These are phyloP conservation scores for Halichoerus grypus DNA, from an alignment of 2,113 vertebrate species.

Conservation along the genomic window DNA sequence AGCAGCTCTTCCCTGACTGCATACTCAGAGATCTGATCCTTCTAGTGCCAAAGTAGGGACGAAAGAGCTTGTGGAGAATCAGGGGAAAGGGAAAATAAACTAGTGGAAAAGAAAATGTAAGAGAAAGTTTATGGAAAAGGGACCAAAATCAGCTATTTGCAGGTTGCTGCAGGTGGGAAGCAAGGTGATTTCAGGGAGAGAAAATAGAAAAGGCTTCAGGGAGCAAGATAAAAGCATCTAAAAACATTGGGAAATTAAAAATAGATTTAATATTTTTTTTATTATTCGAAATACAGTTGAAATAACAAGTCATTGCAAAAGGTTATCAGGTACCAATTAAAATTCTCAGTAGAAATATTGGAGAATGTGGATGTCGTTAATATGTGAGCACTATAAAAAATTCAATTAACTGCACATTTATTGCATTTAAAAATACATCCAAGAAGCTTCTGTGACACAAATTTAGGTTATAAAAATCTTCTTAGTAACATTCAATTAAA, in stretches of 20 bases:
- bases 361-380: neutral
- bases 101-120: neutral
- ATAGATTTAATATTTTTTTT: neutral
- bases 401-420: slow-evolving; percentile 41
- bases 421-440: slow-evolving; percentile 39
- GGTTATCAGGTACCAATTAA: slow-evolving; percentile 53
- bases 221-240: neutral
- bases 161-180: neutral
- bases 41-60: neutral
- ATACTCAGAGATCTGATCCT: neutral
- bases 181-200: neutral
- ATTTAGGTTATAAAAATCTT: slow-evolving; percentile 42
- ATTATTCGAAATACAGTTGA: neutral
- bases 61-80: neutral
- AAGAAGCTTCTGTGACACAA: slow-evolving; percentile 35
- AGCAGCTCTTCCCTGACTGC: neutral
- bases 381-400: slow-evolving; percentile 47
- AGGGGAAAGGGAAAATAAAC: neutral
- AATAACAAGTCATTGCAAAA: slow-evolving; percentile 38
- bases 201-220: neutral
- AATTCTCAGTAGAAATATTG: slow-evolving; percentile 61
- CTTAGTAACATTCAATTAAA: slow-evolving; percentile 23
- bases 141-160: neutral
- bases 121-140: neutral
- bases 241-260: slow-evolving; percentile 30